phyloP scores from a whole-genome alignment of 1,140 invertebrate species.

The Drosophila lacteicornis region DNA sequence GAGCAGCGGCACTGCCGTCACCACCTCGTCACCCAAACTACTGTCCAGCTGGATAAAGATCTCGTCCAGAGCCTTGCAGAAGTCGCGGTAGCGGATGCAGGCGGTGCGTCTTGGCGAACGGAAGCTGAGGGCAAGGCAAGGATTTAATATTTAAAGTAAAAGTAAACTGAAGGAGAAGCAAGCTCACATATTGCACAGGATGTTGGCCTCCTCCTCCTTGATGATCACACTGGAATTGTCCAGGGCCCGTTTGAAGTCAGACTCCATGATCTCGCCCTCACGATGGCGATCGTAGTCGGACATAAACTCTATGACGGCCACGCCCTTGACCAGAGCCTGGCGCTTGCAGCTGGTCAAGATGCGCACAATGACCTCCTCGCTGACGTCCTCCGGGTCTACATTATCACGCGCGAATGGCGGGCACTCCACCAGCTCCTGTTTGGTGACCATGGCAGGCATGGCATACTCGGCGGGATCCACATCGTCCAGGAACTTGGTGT shows the following conservation, averaged over 20 bases:
- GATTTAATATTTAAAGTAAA: background rate
- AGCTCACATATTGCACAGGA: conserved; percentile 62
- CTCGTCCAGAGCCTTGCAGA: conserved; percentile 88
- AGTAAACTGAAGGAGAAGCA: background rate
- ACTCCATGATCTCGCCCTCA: conserved; percentile 86
- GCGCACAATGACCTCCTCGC: conserved; percentile 88
- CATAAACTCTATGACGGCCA: conserved; percentile 88
- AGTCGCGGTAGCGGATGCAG: conserved; percentile 88
- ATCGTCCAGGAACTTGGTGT: conserved; percentile 88
- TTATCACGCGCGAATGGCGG: conserved; percentile 48
- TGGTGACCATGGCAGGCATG: conserved; percentile 68
- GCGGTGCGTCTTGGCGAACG: conserved; percentile 86
- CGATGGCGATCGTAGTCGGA: conserved; percentile 87
- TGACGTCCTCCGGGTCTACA: conserved; percentile 24
- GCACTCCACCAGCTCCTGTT: conserved; percentile 61
- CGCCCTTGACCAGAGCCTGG: conserved; percentile 88
- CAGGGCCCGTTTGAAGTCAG: conserved; percentile 88
- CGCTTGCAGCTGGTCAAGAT: conserved; percentile 90
- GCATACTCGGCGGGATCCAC: conserved; percentile 82
- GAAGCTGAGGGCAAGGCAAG: conserved; percentile 85
- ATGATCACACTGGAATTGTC: conserved; percentile 87
- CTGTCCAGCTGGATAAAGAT: conserved; percentile 89
- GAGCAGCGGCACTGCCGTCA: conserved; percentile 87
- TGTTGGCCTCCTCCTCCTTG: conserved; percentile 67
- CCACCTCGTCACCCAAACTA: conserved; percentile 85